Evolutionary conservation across 2,797 vertebrate genomes (phyloP).

Genomic region (Alcedo atthis): DNA sequence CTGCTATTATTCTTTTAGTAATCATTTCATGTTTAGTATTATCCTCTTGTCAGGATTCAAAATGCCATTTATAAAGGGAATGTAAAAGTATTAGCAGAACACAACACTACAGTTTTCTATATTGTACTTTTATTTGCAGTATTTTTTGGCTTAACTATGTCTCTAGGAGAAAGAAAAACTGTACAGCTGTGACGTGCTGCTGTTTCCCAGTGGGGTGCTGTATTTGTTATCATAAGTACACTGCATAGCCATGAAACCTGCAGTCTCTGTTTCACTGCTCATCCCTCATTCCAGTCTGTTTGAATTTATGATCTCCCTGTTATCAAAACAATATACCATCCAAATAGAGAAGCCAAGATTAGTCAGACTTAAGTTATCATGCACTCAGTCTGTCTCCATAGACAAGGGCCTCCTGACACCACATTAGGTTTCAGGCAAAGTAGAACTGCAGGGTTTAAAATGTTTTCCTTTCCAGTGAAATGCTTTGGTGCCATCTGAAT

Average conservation of each 20-base stretch:
- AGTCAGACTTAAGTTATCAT: background rate
- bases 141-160: background rate
- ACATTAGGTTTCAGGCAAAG: background rate
- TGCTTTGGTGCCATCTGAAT: slow-evolving; percentile 26
- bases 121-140: background rate
- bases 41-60: background rate
- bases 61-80: background rate
- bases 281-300: background rate
- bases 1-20: background rate
- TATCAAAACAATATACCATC: background rate
- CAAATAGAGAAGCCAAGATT: background rate
- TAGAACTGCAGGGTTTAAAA: background rate
- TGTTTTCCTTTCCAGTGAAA: slow-evolving; percentile 45
- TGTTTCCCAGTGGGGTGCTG: background rate
- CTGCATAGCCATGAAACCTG: background rate
- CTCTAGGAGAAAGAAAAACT: background rate
- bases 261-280: background rate
- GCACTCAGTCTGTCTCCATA: background rate
- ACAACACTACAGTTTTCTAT: background rate
- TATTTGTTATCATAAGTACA: background rate
- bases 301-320: background rate
- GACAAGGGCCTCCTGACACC: background rate
- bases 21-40: background rate
- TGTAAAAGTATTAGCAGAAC: background rate
- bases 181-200: background rate